Evolutionary conservation across 2,113 vertebrate genomes (phyloP).

Genomic region (Dissostichus mawsoni): DNA sequence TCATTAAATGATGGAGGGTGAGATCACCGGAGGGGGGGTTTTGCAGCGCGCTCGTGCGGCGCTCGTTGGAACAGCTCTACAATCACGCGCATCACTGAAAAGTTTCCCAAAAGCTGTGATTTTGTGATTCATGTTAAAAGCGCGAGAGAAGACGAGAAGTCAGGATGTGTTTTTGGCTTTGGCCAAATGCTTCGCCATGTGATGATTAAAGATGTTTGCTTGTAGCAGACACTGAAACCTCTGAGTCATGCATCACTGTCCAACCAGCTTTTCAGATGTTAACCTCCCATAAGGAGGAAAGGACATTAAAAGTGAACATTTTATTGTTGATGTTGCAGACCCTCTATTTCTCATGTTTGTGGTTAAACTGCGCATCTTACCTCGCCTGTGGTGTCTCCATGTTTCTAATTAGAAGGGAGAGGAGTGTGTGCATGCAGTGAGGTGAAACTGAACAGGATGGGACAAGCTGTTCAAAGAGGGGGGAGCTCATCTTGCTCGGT

Average conservation of each 20-base stretch:
- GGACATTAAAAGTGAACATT: constrained; percentile 17
- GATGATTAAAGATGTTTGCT: constrained; percentile 41
- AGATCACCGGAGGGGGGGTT: constrained; percentile 18
- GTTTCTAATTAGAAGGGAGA: constrained; percentile 73
- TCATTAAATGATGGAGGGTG: constrained; percentile 45
- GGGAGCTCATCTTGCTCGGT: constrained; percentile 19
- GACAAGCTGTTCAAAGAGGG: constrained; percentile 76
- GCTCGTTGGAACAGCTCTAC: constrained; percentile 37
- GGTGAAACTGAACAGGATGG: constrained; percentile 76
- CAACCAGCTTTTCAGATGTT: constrained; percentile 37
- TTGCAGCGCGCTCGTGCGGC: constrained; percentile 71
- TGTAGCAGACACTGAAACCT: constrained; percentile 52
- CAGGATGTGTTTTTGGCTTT: not conserved
- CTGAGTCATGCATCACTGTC: constrained; percentile 69
- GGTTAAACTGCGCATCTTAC: constrained; percentile 30
- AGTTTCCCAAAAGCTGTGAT: constrained; percentile 20
- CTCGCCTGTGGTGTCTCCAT: constrained; percentile 43
- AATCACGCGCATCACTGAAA: constrained; percentile 9
- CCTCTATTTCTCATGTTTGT: constrained; percentile 41
- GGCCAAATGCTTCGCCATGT: constrained; percentile 15
- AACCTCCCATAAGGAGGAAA: constrained; percentile 23
- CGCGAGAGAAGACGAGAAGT: not conserved
- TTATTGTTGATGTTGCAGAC: constrained; percentile 7
- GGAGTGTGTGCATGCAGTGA: constrained; percentile 34
- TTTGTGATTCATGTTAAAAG: constrained; percentile 34